These are phyloP conservation scores for Loxodonta africana DNA, from an alignment of 2,113 vertebrate genomes.

Conservation along the genomic window DNA sequence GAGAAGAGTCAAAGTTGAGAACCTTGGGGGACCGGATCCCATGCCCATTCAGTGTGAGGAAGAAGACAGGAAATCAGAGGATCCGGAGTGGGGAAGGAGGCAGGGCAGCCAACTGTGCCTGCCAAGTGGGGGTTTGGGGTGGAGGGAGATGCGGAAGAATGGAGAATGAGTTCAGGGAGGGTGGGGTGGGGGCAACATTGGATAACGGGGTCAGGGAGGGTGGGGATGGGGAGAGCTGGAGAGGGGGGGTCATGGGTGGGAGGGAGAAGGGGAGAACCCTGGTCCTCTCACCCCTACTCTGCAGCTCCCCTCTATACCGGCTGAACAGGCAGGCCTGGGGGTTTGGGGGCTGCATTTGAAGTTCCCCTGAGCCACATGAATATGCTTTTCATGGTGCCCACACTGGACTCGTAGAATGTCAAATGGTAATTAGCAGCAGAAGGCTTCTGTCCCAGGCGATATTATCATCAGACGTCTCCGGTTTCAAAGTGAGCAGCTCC, in stretches of 20 bases:
- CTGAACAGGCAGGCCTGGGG: not conserved
- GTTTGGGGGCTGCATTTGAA: not conserved
- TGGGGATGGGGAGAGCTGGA: too few relatives aligned
- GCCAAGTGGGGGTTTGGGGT: too few relatives aligned
- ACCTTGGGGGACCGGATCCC: too few relatives aligned
- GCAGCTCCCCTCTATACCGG: not conserved
- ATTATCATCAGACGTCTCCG: conserved; percentile 7
- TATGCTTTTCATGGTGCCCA: conserved; percentile 36
- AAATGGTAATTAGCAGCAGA: conserved; percentile 46
- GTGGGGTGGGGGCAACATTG: too few relatives aligned
- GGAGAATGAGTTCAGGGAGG: too few relatives aligned
- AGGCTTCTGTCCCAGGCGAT: not conserved
- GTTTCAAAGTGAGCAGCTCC: conserved; percentile 40
- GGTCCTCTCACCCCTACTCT: too few relatives aligned
- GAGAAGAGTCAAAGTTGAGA: too few relatives aligned
- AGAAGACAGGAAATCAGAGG: too few relatives aligned
- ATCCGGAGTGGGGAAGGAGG: too few relatives aligned
- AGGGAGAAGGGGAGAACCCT: not conserved
- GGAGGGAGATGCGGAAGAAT: too few relatives aligned
- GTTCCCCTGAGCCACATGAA: conserved; percentile 29
- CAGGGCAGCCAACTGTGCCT: too few relatives aligned
- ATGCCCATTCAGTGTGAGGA: too few relatives aligned
- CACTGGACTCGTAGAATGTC: conserved; percentile 25
- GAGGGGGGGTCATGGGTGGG: not conserved
- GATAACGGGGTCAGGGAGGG: not conserved